phyloP scores from a whole-genome alignment of 2,113 vertebrate species.

The Heloderma charlesbogerti region DNA sequence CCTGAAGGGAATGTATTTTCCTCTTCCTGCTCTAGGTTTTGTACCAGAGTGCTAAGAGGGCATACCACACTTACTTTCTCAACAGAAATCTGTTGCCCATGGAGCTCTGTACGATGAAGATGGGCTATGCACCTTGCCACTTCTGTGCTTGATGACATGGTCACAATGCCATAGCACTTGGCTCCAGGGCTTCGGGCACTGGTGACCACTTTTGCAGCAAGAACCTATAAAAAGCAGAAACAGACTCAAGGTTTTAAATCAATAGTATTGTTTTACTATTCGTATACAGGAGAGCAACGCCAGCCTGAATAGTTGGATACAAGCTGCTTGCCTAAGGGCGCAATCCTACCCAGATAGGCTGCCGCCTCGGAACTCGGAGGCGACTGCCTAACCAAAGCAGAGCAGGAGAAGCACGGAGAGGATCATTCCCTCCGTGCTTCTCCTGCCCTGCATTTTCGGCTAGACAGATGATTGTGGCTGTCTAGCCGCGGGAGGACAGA shows the following conservation, averaged over 20 bases:
- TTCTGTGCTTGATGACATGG: conserved; percentile 94
- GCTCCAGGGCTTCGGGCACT: conserved; percentile 96
- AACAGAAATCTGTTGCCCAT: conserved; percentile 96
- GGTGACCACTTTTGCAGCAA: conserved; percentile 97
- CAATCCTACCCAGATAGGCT: too few relatives aligned
- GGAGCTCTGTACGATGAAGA: conserved; percentile 93
- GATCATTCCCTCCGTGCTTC: too few relatives aligned
- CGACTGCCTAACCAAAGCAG: too few relatives aligned
- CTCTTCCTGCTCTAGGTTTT: not conserved
- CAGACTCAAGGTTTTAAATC: too few relatives aligned
- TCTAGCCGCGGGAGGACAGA: too few relatives aligned
- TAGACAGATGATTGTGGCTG: too few relatives aligned
- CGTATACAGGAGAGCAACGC: too few relatives aligned
- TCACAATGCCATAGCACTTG: conserved; percentile 96
- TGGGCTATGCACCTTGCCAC: conserved; percentile 93
- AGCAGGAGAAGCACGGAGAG: too few relatives aligned
- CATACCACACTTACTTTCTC: conserved; percentile 86
- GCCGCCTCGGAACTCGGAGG: too few relatives aligned
- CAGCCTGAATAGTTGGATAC: not conserved
- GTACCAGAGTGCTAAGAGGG: not conserved
- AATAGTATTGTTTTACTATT: not conserved
- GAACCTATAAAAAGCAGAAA: conserved; percentile 80
- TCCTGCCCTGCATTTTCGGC: too few relatives aligned
- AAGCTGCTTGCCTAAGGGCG: not conserved
- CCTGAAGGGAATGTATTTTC: too few relatives aligned